These are phyloP conservation scores for Clanis bilineata DNA, from an alignment of 2,888 invertebrate genomes.

Conservation along the genomic window DNA sequence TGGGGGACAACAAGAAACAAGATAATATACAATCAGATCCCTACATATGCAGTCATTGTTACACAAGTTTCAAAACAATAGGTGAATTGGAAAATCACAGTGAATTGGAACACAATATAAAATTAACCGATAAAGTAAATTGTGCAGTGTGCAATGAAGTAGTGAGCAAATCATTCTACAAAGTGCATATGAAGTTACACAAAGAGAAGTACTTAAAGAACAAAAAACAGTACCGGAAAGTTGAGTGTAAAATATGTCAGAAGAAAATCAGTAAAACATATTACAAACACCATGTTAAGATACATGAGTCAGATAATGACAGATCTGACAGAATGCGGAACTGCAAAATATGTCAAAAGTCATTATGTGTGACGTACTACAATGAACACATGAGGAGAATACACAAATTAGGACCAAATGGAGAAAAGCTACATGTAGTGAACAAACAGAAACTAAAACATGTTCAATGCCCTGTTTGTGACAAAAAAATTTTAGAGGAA, in stretches of 20 bases:
- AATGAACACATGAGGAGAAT: slow-evolving; percentile 30
- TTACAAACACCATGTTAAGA: slow-evolving; percentile 33
- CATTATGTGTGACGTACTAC: slow-evolving; percentile 28
- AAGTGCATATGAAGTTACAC: slow-evolving; percentile 33
- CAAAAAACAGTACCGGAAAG: slow-evolving; percentile 30
- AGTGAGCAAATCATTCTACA: slow-evolving; percentile 26
- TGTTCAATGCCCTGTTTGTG: slow-evolving; percentile 36
- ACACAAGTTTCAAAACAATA: slow-evolving; percentile 21
- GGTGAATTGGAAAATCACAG: slow-evolving; percentile 24
- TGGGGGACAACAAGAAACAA: slow-evolving; percentile 26
- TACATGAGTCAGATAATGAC: slow-evolving; percentile 32
- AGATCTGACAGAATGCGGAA: slow-evolving; percentile 25
- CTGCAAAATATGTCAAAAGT: slow-evolving; percentile 34
- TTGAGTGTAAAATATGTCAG: slow-evolving; percentile 38
- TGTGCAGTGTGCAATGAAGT: slow-evolving; percentile 37
- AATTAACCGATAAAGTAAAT: slow-evolving; percentile 23
- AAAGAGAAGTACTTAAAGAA: slow-evolving; percentile 30
- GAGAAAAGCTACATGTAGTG: slow-evolving; percentile 5
- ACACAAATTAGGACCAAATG: slow-evolving; percentile 21
- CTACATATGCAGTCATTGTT: slow-evolving; percentile 27
- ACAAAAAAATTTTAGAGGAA: slow-evolving; percentile 27
- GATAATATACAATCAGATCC: slow-evolving; percentile 17
- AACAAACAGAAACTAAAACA: slow-evolving; percentile 2
- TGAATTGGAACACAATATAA: slow-evolving; percentile 19
- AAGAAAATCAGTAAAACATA: slow-evolving; percentile 36